These are phyloP conservation scores for Pseudorhiza aurosa DNA, from an alignment of 30 jellyfish, hydroid and myxozoan genomes.

Conservation along the genomic window DNA sequence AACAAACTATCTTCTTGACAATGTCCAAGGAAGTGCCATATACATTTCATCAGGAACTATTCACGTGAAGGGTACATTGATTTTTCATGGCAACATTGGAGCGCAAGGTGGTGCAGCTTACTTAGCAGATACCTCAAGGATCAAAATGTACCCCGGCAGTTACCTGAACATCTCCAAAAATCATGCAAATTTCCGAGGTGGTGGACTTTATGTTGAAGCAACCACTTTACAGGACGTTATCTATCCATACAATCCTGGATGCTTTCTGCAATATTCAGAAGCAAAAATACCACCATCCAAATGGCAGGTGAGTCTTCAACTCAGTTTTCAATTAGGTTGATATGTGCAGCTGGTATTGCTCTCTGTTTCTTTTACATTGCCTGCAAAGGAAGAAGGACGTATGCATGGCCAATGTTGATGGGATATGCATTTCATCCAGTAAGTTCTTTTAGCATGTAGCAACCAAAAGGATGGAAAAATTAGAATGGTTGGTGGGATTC, in stretches of 20 bases:
- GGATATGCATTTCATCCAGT: too few relatives aligned
- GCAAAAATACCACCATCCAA: slow-evolving; percentile 67
- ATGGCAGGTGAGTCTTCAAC: slow-evolving; percentile 44
- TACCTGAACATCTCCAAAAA: slow-evolving; percentile 25
- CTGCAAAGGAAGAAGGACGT: too few relatives aligned
- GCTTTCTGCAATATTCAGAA: slow-evolving; percentile 61
- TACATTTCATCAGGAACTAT: slow-evolving; percentile 48
- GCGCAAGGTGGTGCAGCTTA: slow-evolving; percentile 64
- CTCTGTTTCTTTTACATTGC: too few relatives aligned
- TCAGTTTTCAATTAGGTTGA: neutral
- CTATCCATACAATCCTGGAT: slow-evolving; percentile 74
- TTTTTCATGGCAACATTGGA: slow-evolving; percentile 25
- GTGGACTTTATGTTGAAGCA: slow-evolving; percentile 66
- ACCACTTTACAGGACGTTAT: slow-evolving; percentile 46
- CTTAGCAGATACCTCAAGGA: slow-evolving; percentile 54
- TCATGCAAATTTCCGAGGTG: slow-evolving; percentile 72
- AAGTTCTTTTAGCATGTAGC: too few relatives aligned
- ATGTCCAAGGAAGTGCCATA: slow-evolving; percentile 64
- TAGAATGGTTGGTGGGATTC: too few relatives aligned
- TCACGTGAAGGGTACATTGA: slow-evolving; percentile 47
- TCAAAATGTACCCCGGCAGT: slow-evolving; percentile 44
- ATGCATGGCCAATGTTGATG: too few relatives aligned
- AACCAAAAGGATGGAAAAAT: too few relatives aligned
- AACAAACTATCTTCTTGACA: neutral
- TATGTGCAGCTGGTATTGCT: neutral